These are phyloP conservation scores for rabbit (Oryctolagus cuniculus) DNA, from an alignment of 2,113 vertebrate species.

Conservation along the genomic window DNA sequence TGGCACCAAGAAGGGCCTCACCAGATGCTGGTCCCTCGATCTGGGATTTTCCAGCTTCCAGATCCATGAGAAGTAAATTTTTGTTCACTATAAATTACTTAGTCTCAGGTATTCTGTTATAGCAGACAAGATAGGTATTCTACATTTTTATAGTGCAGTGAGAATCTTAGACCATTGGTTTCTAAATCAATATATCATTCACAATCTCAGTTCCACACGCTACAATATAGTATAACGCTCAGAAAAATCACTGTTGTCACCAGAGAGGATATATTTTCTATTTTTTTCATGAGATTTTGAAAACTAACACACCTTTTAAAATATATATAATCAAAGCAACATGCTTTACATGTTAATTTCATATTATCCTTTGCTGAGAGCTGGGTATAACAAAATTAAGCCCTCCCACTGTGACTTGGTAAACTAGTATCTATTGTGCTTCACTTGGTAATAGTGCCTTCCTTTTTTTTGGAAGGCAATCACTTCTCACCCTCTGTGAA, in stretches of 20 bases:
- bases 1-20: too few relatives aligned
- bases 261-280: background rate
- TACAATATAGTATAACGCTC: background rate
- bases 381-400: background rate
- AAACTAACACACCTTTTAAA: background rate
- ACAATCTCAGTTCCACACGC: background rate
- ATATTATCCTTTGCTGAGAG: background rate
- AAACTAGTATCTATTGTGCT: background rate
- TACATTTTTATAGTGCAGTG: background rate
- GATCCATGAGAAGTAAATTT: too few relatives aligned
- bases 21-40: too few relatives aligned
- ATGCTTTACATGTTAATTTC: background rate
- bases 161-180: background rate
- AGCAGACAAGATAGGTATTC: background rate
- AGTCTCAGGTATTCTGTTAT: background rate
- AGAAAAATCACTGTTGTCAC: background rate
- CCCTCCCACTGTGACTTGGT: background rate
- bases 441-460: background rate
- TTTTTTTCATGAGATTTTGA: background rate
- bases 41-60: too few relatives aligned
- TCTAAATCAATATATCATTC: conserved; percentile 3
- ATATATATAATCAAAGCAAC: background rate
- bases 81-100: background rate
- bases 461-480: background rate
- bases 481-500: background rate